These are phyloP conservation scores for Dinothrombium tinctorium DNA, from an alignment of 1,140 invertebrate genomes.

Conservation along the genomic window DNA sequence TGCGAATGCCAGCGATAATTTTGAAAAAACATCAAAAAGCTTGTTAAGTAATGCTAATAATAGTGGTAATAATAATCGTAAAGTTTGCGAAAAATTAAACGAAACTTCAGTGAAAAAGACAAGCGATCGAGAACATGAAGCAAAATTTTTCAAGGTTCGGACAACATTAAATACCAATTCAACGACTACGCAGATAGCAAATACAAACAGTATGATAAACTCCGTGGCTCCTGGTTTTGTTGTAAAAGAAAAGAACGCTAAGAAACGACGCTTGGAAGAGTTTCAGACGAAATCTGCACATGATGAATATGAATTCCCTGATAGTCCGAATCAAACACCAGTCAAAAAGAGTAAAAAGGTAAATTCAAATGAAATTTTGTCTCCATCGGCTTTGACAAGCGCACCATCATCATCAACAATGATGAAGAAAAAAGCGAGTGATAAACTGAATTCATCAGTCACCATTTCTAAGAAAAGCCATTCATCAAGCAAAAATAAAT, in stretches of 20 bases:
- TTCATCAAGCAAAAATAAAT: background rate
- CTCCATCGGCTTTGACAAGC: background rate
- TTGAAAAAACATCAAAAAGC: background rate
- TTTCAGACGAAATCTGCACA: constrained; percentile 11
- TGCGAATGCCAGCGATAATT: background rate
- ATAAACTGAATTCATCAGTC: background rate
- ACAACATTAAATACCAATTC: constrained; percentile 5
- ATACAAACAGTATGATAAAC: too few species aligned
- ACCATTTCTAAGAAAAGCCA: background rate
- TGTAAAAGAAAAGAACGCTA: background rate
- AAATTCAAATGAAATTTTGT: background rate
- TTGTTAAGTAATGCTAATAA: background rate
- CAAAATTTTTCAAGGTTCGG: constrained; percentile 3
- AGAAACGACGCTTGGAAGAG: constrained; percentile 1
- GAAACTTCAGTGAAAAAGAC: background rate
- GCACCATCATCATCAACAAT: background rate
- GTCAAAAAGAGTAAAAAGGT: background rate
- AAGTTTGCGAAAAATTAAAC: background rate
- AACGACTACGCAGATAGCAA: background rate
- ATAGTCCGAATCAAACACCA: constrained; percentile 4
- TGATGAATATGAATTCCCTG: constrained; percentile 9
- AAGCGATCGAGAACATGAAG: background rate
- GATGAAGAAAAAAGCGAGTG: background rate
- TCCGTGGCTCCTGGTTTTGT: background rate
- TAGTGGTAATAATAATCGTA: background rate